Percentiles rank a stretch among this genome's conserved stretches.
Evolutionary conservation across 2,888 invertebrate species (phyloP).

Genomic region (Platycheirus albimanus): DNA sequence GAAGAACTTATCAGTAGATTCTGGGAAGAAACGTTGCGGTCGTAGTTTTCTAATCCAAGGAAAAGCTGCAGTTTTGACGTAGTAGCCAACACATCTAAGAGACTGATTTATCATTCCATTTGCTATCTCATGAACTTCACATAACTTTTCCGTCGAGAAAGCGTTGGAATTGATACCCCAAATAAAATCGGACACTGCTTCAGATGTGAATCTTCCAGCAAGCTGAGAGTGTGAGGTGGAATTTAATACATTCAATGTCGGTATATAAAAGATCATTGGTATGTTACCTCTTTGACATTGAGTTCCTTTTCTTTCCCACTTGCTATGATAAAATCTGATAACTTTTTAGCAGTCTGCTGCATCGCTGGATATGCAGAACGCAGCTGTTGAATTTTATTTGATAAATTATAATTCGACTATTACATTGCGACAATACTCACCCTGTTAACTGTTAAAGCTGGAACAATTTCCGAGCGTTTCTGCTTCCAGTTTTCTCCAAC

Average conservation of each 20-base stretch:
- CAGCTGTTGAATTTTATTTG: conserved; percentile 67
- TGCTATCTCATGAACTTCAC: conserved; percentile 67
- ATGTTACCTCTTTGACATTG: conserved; percentile 79
- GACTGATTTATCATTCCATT: conserved; percentile 73
- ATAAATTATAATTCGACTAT: too few species aligned
- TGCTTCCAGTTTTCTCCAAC: conserved; percentile 83
- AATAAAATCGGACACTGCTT: conserved; percentile 81
- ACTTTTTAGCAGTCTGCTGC: conserved; percentile 79
- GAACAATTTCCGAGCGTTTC: conserved; percentile 82
- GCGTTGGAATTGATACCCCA: conserved; percentile 81
- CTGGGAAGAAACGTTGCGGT: conserved; percentile 73
- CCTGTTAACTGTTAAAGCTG: conserved; percentile 83
- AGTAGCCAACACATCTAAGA: conserved; percentile 73
- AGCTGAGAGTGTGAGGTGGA: conserved; percentile 66
- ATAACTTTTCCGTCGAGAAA: conserved; percentile 74
- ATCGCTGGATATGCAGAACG: conserved; percentile 83
- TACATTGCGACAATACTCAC: conserved; percentile 75
- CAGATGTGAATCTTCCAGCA: conserved; percentile 79
- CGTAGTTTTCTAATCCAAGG: conserved; percentile 75
- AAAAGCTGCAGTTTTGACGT: conserved; percentile 75
- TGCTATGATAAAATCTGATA: conserved; percentile 80
- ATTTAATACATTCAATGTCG: background rate
- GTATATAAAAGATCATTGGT: background rate
- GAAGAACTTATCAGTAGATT: conserved; percentile 64
- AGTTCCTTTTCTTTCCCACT: conserved; percentile 77